Conservation (phyloP, 2,797 vertebrate genomes). For the Onychomys torridus region DNA sequence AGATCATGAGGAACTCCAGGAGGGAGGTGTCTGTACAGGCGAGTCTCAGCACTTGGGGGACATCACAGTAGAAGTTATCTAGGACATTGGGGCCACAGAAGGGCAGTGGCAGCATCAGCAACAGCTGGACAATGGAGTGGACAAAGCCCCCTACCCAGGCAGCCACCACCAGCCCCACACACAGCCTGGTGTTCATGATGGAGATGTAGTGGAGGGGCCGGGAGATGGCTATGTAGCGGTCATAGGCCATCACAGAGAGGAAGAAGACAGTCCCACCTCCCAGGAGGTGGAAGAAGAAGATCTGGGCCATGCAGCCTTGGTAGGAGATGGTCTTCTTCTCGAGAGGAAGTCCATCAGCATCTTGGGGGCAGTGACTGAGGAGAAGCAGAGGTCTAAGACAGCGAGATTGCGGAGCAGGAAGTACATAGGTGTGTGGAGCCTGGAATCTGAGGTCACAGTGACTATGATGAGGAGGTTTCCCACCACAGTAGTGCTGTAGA, state of each 20-base stretch:
- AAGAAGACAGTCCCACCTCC: constrained; percentile 77
- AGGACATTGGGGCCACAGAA: constrained; percentile 76
- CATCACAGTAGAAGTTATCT: constrained; percentile 78
- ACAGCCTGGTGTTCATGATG: constrained; percentile 69
- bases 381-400: constrained; percentile 60
- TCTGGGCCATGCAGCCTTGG: constrained; percentile 72
- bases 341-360: constrained; percentile 65
- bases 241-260: constrained; percentile 77
- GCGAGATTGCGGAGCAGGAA: constrained; percentile 65
- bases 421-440: constrained; percentile 69
- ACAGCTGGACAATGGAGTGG: constrained; percentile 76
- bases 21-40: constrained; percentile 70
- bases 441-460: constrained; percentile 52
- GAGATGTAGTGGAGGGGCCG: constrained; percentile 64
- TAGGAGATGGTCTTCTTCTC: constrained; percentile 72
- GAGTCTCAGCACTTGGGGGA: constrained; percentile 73
- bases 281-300: constrained; percentile 80
- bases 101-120: constrained; percentile 69
- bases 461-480: constrained; percentile 71
- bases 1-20: constrained; percentile 76
- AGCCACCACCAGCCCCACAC: constrained; percentile 68
- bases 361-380: constrained; percentile 61
- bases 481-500: neutral
- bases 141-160: constrained; percentile 74
- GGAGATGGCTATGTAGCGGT: constrained; percentile 73